Evolutionary conservation across 2,888 invertebrate genomes (phyloP), one percentile per base, ranked within the genome.

Genomic region (Thecophora atra): DNA sequence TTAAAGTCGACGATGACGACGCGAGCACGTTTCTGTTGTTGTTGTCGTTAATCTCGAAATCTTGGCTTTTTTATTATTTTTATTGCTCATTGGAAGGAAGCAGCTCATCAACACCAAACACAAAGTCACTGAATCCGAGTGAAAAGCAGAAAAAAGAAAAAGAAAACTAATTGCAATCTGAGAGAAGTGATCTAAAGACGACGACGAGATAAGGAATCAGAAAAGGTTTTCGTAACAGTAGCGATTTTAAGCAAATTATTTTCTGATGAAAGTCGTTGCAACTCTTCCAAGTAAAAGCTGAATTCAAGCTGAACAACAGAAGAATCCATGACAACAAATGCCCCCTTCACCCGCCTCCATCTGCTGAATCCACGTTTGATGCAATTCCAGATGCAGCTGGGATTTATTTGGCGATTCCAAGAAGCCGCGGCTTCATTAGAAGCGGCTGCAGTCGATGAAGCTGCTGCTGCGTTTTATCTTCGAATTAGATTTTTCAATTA

Each of bases 401-500:
- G 15, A 8, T 37, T 37, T 37, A 37, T 21, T 47, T 15, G 47
- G 21, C 21, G 28, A 24, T 70, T 70, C 70, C 51, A 30, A 63
- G 70, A 70, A 70, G 63, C 62, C 62, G 37, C 37, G 37, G 37
- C 37, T 37, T 70, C 70, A 70, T 70, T 70, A 70, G 62, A 70
- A 44, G 44, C 68, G 7, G 21, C 26, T 56, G 21, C 15, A 19
- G 58, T 44, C 6, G 64, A n/a, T 58, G 19, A 5, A 56, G 30
- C 21, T 37, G 42, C 24, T 19, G 51, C 62, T 70, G 63, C 51
- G 62, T 37, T 70, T 70, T 70, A 70, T 70, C 70, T 70, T 8
- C 21, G 70, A 70, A 70, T 70, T 70, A 70, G 70, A 70, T 70
- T 70, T 70, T 70, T 70, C 70, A 70, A 70, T 70, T 70, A 70